Percentiles rank a stretch among this genome's conserved stretches.
Evolutionary conservation across 2,797 vertebrate species (phyloP).

Genomic region (Lutjanus argentimaculatus): DNA sequence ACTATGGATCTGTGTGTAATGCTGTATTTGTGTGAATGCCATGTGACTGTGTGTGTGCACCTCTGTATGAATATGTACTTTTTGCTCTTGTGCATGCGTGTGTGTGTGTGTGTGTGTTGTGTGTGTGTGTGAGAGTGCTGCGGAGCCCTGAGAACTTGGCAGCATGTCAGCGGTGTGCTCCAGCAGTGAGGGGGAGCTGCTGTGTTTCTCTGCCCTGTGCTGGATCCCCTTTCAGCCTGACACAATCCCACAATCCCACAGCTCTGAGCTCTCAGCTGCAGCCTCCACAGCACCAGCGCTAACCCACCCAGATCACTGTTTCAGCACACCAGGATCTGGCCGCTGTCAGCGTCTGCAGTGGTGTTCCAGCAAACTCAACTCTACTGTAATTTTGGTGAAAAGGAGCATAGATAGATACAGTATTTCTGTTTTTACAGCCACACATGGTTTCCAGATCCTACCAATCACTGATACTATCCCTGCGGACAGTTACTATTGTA

Average conservation of each 20-base stretch:
- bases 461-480: background rate
- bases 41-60: constrained; percentile 28
- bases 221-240: constrained; percentile 76
- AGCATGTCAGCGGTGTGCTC: constrained; percentile 66
- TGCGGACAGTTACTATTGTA: background rate
- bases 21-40: constrained; percentile 14
- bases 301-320: constrained; percentile 66
- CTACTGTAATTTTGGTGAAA: constrained; percentile 3
- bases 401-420: background rate
- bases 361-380: constrained; percentile 9
- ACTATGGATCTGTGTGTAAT: constrained; percentile 15
- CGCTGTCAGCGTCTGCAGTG: constrained; percentile 37
- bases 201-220: constrained; percentile 73
- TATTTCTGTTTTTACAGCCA: constrained; percentile 10
- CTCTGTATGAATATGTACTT: constrained; percentile 50
- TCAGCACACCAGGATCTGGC: constrained; percentile 38
- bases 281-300: constrained; percentile 54
- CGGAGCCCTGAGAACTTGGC: constrained; percentile 80
- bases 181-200: constrained; percentile 78
- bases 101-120: constrained; percentile 2
- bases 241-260: constrained; percentile 77
- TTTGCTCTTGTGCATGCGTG: constrained; percentile 22
- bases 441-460: constrained; percentile 1
- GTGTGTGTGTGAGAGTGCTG: constrained; percentile 10
- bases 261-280: constrained; percentile 65